phyloP scores from a whole-genome alignment of 2,797 vertebrate genomes.

The Acestrorhynchus altus region DNA sequence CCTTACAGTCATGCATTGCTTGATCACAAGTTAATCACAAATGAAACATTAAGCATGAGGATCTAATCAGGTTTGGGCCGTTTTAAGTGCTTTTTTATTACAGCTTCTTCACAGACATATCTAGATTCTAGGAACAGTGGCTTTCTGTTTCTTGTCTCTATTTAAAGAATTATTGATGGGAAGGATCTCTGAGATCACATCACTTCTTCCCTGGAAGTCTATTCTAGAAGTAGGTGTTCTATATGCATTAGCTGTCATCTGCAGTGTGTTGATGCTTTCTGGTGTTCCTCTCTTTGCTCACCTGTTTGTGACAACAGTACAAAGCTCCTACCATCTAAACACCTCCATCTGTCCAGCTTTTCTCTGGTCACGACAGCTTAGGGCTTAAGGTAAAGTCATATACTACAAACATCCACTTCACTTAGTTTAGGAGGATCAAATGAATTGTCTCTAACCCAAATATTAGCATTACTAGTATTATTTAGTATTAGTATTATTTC shows the following conservation, averaged over 20 bases:
- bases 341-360: slow-evolving; percentile 18
- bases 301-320: slow-evolving; percentile 46
- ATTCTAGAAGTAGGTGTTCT: neutral
- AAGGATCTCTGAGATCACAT: neutral
- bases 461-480: neutral
- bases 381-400: neutral
- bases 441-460: neutral
- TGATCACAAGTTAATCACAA: slow-evolving; percentile 9
- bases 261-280: slow-evolving; percentile 16
- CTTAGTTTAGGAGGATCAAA: neutral
- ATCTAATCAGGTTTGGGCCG: no score
- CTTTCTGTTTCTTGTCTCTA: no score
- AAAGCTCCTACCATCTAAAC: slow-evolving; percentile 32
- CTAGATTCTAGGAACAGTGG: no score
- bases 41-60: no score
- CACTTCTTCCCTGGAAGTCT: neutral
- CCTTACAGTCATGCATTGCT: neutral
- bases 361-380: slow-evolving; percentile 46
- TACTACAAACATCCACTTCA: neutral
- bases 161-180: no score
- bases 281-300: neutral
- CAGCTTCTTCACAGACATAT: neutral
- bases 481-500: neutral
- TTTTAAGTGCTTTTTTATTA: no score
- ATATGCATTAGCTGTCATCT: slow-evolving; percentile 24